Percentiles rank a stretch among this genome's conserved stretches.
phyloP scores from a whole-genome alignment of 2,888 invertebrate species.

The Metellina segmentata region DNA sequence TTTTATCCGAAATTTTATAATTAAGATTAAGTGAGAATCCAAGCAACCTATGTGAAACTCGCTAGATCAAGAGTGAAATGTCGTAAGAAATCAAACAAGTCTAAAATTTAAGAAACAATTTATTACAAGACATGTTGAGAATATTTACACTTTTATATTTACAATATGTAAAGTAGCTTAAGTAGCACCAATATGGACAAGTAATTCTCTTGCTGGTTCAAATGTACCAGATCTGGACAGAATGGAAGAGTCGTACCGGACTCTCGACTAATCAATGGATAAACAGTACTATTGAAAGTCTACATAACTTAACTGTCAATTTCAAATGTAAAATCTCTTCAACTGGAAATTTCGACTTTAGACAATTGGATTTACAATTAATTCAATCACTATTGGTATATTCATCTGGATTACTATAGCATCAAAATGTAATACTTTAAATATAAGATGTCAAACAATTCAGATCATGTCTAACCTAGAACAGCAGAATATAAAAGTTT shows the following conservation, averaged over 20 bases:
- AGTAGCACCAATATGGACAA: conserved; percentile 76
- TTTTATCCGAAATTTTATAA: too few relatives aligned
- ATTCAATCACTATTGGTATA: not conserved
- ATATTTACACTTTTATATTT: conserved; percentile 64
- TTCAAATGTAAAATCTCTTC: not conserved
- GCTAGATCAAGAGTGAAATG: too few relatives aligned
- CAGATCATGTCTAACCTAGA: not conserved
- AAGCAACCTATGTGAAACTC: too few relatives aligned
- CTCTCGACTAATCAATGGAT: conserved; percentile 5
- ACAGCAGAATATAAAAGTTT: conserved; percentile 1
- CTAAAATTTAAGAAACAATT: conserved; percentile 71
- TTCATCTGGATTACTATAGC: not conserved
- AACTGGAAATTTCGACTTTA: not conserved
- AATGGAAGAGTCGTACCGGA: conserved; percentile 39
- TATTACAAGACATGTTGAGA: conserved; percentile 75
- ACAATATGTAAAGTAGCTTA: conserved; percentile 74
- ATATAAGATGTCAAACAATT: not conserved
- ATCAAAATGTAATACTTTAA: not conserved
- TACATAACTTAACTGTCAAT: conserved; percentile 2
- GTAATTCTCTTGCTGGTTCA: conserved; percentile 39
- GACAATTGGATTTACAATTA: not conserved
- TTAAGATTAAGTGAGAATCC: too few relatives aligned
- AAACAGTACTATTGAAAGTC: conserved; percentile 4
- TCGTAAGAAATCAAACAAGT: not conserved
- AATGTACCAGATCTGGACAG: conserved; percentile 67